Conservation (phyloP, 2,113 vertebrate genomes). For the Pogonocichla stellata region DNA sequence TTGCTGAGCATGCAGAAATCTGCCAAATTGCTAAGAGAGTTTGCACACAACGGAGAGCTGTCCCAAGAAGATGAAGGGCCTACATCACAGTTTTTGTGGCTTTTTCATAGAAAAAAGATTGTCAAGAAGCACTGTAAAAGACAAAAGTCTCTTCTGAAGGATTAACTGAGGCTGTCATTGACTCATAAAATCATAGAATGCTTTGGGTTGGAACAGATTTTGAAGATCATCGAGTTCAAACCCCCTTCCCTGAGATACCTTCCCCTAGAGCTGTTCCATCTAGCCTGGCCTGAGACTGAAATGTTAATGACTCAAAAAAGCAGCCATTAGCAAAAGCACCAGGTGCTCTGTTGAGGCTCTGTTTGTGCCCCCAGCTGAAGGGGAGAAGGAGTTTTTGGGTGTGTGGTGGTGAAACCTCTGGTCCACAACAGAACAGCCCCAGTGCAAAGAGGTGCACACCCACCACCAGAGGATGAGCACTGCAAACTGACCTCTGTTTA, state of each 20-base stretch:
- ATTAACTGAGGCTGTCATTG: not conserved
- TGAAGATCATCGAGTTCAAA: not conserved
- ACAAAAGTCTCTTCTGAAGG: not conserved
- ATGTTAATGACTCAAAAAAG: too few relatives aligned
- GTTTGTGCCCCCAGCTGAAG: not conserved
- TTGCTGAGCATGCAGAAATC: not conserved
- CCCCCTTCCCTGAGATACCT: not conserved
- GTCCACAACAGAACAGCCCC: not conserved
- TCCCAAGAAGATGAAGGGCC: not conserved
- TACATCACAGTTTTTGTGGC: not conserved
- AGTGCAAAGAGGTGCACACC: not conserved
- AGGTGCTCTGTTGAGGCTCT: not conserved
- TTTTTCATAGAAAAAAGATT: not conserved
- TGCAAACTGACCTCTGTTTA: not conserved
- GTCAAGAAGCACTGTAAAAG: not conserved
- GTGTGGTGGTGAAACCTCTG: not conserved
- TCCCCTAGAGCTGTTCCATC: not conserved
- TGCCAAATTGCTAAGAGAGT: not conserved
- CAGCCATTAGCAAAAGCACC: not conserved
- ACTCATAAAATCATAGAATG: not conserved
- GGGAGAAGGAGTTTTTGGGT: not conserved
- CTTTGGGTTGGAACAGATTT: not conserved
- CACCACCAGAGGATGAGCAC: not conserved
- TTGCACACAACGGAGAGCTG: not conserved
- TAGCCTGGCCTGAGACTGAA: not conserved